phyloP scores from a whole-genome alignment of 2,797 vertebrate species.

The Tarsius wallacei region DNA sequence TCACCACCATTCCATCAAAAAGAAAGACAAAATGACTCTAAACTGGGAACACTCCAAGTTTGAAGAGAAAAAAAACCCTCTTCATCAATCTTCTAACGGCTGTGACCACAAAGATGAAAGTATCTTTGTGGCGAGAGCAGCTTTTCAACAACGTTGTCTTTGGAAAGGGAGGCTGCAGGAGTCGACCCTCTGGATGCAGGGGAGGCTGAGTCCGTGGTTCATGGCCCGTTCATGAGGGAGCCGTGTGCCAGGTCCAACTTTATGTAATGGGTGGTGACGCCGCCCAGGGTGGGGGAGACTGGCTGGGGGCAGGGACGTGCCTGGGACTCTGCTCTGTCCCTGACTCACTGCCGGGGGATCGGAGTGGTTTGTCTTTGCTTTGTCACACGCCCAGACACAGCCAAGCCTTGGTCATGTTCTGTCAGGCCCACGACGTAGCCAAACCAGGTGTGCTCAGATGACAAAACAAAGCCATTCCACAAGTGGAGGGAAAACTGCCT shows the following conservation, averaged over 20 bases:
- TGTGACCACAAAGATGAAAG: not conserved
- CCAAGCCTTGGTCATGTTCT: not conserved
- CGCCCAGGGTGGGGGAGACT: not conserved
- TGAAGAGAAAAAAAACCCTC: no score
- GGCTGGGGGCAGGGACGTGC: not conserved
- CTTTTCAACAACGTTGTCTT: not conserved
- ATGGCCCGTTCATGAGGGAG: not conserved
- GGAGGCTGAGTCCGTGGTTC: no score
- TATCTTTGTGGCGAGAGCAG: not conserved
- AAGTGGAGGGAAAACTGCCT: not conserved
- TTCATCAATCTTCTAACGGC: not conserved
- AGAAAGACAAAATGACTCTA: slow-evolving; percentile 20
- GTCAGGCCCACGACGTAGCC: slow-evolving; percentile 24
- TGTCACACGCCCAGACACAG: not conserved
- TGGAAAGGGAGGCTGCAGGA: not conserved
- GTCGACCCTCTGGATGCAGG: not conserved
- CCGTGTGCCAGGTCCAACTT: accelerated
- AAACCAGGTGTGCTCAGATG: not conserved
- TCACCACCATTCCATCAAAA: not conserved
- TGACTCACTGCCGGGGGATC: not conserved
- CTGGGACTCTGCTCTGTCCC: not conserved
- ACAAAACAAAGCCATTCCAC: not conserved
- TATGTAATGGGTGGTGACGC: accelerated
- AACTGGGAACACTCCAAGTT: not conserved
- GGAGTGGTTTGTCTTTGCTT: not conserved